phyloP scores from a whole-genome alignment of 2,113 vertebrate genomes.

The Cynoglossus semilaevis region DNA sequence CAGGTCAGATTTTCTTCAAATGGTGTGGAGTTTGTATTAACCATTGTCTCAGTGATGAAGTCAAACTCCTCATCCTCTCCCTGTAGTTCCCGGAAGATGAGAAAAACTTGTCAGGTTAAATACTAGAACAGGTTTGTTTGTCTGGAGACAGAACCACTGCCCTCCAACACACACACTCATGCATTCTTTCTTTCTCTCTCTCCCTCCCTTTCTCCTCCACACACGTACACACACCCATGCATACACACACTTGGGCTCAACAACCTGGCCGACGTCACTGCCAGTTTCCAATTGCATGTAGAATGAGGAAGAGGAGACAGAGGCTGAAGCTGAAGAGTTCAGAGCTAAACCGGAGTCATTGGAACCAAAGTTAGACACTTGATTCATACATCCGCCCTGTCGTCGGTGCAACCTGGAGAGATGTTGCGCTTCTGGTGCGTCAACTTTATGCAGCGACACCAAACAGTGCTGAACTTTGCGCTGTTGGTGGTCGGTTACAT shows the following conservation, averaged over 20 bases:
- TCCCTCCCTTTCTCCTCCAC: neutral
- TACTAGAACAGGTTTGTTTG: no score
- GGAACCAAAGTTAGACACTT: neutral
- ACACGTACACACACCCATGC: neutral
- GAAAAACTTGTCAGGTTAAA: no score
- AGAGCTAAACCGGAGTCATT: neutral
- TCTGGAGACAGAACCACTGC: no score
- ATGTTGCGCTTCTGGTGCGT: constrained; percentile 84
- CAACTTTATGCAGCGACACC: constrained; percentile 79
- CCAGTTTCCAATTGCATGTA: constrained; percentile 7
- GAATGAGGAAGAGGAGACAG: constrained; percentile 56
- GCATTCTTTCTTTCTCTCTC: no score
- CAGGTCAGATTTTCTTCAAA: no score
- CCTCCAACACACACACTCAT: neutral
- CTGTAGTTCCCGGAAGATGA: no score
- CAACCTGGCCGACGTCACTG: constrained; percentile 36
- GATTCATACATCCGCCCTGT: neutral
- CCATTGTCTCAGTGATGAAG: no score
- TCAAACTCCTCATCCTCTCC: no score
- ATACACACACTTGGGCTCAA: constrained; percentile 23
- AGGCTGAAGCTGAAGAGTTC: neutral
- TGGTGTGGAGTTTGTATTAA: no score
- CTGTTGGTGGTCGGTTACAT: constrained; percentile 82
- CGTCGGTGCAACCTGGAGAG: constrained; percentile 23
- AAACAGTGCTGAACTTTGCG: constrained; percentile 80